Conservation (phyloP, 2,113 vertebrate species). For the Cavia porcellus region DNA sequence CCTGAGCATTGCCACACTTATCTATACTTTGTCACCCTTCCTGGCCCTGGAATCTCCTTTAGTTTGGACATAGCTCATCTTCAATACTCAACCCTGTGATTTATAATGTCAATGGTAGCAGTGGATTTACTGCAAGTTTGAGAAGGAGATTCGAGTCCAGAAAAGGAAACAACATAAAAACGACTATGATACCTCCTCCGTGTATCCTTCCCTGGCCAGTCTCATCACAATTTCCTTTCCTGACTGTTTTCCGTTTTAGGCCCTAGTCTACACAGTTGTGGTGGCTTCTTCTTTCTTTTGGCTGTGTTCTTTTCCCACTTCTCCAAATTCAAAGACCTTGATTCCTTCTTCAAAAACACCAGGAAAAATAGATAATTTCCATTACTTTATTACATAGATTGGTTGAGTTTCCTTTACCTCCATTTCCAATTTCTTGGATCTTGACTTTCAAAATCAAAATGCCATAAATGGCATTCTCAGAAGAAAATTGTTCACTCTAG, state of each 20-base stretch:
- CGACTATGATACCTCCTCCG: not conserved
- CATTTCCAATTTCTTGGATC: not conserved
- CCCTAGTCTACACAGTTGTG: too few species aligned
- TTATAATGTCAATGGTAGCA: not conserved
- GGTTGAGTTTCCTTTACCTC: not conserved
- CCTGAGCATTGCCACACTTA: rapidly evolving
- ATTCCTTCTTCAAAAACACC: not conserved
- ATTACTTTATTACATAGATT: not conserved
- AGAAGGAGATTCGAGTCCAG: not conserved
- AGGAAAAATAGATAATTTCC: not conserved
- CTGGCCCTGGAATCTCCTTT: not conserved
- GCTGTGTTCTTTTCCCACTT: not conserved
- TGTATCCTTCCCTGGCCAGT: too few species aligned
- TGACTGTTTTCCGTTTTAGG: not conserved
- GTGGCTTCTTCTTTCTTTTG: not conserved
- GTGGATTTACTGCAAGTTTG: not conserved
- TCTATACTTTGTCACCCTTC: not conserved
- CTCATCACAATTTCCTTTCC: not conserved
- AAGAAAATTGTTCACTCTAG: not conserved
- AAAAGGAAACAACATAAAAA: not conserved
- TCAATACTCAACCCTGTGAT: not conserved
- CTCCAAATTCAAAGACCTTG: not conserved
- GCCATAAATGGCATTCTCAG: not conserved
- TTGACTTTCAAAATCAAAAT: constrained; percentile 24
- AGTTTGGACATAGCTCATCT: not conserved